phyloP scores from a whole-genome alignment of 1,140 invertebrate species.

The Gryllus bimaculatus region DNA sequence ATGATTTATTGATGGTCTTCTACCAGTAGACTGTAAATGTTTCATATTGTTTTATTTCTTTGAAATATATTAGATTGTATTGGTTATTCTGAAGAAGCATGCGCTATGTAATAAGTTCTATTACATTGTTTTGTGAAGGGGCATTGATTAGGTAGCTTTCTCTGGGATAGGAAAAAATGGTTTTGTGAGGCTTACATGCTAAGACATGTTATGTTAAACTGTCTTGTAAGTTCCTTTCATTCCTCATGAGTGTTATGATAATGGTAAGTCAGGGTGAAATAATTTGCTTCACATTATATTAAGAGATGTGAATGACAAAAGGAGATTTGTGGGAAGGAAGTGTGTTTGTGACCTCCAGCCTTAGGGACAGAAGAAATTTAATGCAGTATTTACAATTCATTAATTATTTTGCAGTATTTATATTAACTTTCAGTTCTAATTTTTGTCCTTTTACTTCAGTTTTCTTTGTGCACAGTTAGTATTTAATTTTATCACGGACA shows the following conservation, averaged over 20 bases:
- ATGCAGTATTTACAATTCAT: background rate
- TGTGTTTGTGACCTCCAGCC: slow-evolving; percentile 6
- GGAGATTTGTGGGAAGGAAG: background rate
- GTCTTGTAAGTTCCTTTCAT: slow-evolving; percentile 15
- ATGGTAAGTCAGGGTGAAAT: slow-evolving; percentile 12
- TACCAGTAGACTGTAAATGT: background rate
- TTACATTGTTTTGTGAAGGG: background rate
- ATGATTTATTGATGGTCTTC: slow-evolving; percentile 10
- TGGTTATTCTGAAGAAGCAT: background rate
- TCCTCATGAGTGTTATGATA: slow-evolving; percentile 8
- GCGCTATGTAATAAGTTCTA: background rate
- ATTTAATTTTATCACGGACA: background rate
- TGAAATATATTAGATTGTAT: background rate
- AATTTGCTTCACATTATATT: background rate
- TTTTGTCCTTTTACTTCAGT: background rate
- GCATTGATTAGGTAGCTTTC: slow-evolving; percentile 11
- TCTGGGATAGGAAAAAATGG: background rate
- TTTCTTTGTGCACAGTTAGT: background rate
- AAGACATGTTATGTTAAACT: background rate
- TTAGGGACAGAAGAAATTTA: background rate
- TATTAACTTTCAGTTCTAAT: background rate
- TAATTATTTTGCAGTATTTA: background rate
- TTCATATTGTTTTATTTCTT: slow-evolving; percentile 6
- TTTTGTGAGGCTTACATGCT: slow-evolving; percentile 8
- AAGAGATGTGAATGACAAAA: background rate